These are phyloP conservation scores for Drosophila tani DNA, from an alignment of 1,140 invertebrate species.

Conservation along the genomic window DNA sequence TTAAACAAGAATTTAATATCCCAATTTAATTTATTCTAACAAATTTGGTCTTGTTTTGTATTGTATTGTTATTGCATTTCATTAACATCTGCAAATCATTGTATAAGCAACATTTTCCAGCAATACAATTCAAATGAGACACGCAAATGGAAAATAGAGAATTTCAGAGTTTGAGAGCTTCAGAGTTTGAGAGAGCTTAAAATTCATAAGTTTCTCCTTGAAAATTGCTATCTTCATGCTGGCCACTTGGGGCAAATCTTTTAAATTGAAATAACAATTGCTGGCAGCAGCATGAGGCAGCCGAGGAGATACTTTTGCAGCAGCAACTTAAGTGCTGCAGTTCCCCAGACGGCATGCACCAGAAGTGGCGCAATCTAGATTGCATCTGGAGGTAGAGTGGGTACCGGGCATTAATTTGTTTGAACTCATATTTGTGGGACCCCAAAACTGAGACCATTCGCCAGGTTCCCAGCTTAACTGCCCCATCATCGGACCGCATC, in stretches of 20 bases:
- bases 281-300: conserved; percentile 15
- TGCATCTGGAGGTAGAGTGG: not conserved
- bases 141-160: not conserved
- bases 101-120: not conserved
- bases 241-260: conserved; percentile 48
- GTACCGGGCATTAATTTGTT: conserved; percentile 43
- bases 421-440: conserved; percentile 28
- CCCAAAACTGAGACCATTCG: conserved; percentile 2
- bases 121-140: not conserved
- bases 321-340: conserved; percentile 64
- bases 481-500: conserved; percentile 29
- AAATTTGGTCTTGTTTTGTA: not conserved
- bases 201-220: conserved; percentile 37
- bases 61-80: not conserved
- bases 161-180: not conserved
- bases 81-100: not conserved
- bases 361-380: conserved; percentile 20
- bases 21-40: not conserved
- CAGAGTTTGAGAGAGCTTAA: conserved; percentile 19
- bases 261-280: conserved; percentile 64
- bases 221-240: conserved; percentile 9
- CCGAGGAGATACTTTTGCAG: conserved; percentile 22
- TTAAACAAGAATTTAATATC: not conserved
- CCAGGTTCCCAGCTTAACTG: conserved; percentile 22
- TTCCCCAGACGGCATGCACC: conserved; percentile 29